These are phyloP conservation scores for Dinothrombium tinctorium DNA, from an alignment of 1,140 invertebrate species.

Conservation along the genomic window DNA sequence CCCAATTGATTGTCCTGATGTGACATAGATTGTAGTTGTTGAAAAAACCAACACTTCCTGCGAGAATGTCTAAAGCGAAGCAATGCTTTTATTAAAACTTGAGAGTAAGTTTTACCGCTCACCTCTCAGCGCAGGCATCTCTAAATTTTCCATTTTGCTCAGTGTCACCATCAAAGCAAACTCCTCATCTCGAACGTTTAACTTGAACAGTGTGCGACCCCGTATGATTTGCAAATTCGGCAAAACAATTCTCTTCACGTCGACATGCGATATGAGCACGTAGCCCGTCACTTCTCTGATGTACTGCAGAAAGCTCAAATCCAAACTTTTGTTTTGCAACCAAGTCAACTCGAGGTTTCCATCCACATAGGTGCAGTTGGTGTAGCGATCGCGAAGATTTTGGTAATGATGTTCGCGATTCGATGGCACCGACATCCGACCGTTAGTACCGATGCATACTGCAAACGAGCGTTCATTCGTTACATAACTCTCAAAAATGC, in stretches of 20 bases:
- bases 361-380: conserved; percentile 91
- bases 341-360: conserved; percentile 88
- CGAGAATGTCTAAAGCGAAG: conserved; percentile 45
- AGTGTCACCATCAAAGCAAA: conserved; percentile 65
- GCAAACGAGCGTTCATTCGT: no score
- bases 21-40: conserved; percentile 91
- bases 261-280: conserved; percentile 78
- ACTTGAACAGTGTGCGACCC: conserved; percentile 66
- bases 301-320: conserved; percentile 74
- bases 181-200: conserved; percentile 51
- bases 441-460: conserved; percentile 88
- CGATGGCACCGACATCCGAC: conserved; percentile 68
- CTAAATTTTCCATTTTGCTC: conserved; percentile 62
- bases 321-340: conserved; percentile 42
- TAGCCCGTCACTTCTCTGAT: conserved; percentile 89
- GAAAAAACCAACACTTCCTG: conserved; percentile 67
- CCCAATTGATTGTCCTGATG: conserved; percentile 81
- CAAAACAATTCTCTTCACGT: conserved; percentile 55
- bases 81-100: not conserved
- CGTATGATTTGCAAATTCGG: conserved; percentile 81
- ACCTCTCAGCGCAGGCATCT: conserved; percentile 60
- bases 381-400: conserved; percentile 70
- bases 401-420: conserved; percentile 74
- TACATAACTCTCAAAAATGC: no score
- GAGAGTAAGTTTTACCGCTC: conserved; percentile 11